These are phyloP conservation scores for Meghimatium bilineatum DNA, from an alignment of 2,888 invertebrate genomes.

Conservation along the genomic window DNA sequence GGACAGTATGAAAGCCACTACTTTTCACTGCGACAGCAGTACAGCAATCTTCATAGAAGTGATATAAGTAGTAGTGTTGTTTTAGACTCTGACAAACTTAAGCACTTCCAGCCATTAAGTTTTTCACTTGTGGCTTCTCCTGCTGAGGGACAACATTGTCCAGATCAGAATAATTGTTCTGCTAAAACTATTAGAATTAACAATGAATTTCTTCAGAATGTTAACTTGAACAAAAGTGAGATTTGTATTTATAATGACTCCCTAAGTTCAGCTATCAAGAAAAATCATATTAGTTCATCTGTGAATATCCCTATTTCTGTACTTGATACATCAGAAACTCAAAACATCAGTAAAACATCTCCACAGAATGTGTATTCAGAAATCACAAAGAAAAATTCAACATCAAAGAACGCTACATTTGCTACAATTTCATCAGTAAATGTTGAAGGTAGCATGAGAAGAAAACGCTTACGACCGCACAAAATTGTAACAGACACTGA, in stretches of 20 bases:
- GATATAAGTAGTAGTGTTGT: slow-evolving; percentile 60
- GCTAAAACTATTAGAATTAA: background rate
- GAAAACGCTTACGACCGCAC: slow-evolving; percentile 9
- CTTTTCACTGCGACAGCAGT: slow-evolving; percentile 60
- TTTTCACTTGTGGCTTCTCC: slow-evolving; percentile 12
- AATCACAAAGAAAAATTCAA: background rate
- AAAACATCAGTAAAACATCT: background rate
- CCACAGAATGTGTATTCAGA: background rate
- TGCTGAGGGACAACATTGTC: background rate
- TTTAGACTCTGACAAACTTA: slow-evolving; percentile 53
- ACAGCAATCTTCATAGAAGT: slow-evolving; percentile 61
- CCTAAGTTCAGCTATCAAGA: background rate
- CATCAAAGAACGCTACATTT: background rate
- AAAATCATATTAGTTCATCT: background rate
- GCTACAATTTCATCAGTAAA: background rate
- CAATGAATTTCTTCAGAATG: background rate
- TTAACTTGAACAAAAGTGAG: background rate
- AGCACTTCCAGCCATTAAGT: slow-evolving; percentile 21
- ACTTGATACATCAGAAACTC: background rate
- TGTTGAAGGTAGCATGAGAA: slow-evolving; percentile 9
- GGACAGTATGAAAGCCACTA: slow-evolving; percentile 66
- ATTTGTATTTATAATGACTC: background rate
- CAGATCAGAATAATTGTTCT: background rate
- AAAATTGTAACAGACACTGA: background rate
- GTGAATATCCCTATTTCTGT: too few species aligned